Percentiles rank a stretch among this genome's conserved stretches.
These are phyloP conservation scores for Xylocopa sonorina DNA, from an alignment of 1,140 invertebrate species.

Conservation along the genomic window DNA sequence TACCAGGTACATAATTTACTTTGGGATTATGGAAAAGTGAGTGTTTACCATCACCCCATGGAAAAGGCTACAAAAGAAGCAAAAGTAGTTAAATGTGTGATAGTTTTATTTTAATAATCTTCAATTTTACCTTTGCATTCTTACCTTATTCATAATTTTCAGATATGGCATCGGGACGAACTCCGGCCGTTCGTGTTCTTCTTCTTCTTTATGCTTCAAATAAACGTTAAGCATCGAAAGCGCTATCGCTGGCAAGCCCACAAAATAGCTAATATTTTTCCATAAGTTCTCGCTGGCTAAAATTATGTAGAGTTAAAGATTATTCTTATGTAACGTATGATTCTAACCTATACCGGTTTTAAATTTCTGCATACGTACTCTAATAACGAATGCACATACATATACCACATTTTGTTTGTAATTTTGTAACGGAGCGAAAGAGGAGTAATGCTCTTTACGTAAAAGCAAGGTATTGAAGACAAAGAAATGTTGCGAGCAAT, in stretches of 20 bases:
- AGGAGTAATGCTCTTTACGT: no score
- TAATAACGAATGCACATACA: background rate
- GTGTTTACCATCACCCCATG: constrained; percentile 85
- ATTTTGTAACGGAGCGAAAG: background rate
- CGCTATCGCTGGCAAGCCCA: constrained; percentile 34
- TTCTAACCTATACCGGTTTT: background rate
- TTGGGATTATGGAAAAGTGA: constrained; percentile 84
- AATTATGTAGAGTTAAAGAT: constrained; percentile 29
- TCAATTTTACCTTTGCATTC: background rate
- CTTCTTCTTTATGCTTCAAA: background rate
- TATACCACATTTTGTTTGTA: background rate
- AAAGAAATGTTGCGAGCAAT: background rate
- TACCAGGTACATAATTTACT: constrained; percentile 81
- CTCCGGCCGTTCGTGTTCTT: constrained; percentile 3
- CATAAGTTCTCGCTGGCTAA: constrained; percentile 27
- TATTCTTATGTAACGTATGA: constrained; percentile 43
- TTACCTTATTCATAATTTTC: constrained; percentile 61
- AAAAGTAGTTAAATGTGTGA: background rate
- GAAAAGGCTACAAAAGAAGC: constrained; percentile 75
- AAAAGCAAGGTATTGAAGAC: no score
- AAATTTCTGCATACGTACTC: no score
- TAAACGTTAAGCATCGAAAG: constrained; percentile 51
- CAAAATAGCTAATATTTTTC: constrained; percentile 46
- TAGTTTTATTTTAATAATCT: background rate
- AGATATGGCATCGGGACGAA: constrained; percentile 49